Percentiles rank a stretch among this genome's conserved stretches.
phyloP scores from a whole-genome alignment of 2,797 vertebrate genomes.

The Myripristis jacobus region DNA sequence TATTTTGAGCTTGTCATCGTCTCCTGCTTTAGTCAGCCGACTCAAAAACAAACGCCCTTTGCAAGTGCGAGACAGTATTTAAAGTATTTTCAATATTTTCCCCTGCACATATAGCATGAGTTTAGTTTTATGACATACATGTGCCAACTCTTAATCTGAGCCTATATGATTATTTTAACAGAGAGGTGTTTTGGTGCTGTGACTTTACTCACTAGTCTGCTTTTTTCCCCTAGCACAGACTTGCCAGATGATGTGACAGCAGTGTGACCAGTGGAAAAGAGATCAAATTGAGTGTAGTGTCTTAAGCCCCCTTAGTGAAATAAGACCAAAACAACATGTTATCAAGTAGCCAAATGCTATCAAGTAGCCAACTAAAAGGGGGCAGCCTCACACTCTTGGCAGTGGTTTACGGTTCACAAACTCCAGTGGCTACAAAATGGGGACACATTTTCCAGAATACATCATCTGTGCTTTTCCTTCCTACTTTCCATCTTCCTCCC shows the following conservation, averaged over 20 bases:
- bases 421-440: slow-evolving; percentile 7
- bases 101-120: no score
- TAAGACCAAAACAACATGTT: slow-evolving; percentile 50
- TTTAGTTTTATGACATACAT: not conserved
- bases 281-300: slow-evolving; percentile 32
- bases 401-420: not conserved
- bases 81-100: no score
- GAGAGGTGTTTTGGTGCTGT: not conserved
- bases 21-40: not conserved
- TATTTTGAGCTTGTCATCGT: not conserved
- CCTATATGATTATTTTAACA: not conserved
- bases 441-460: slow-evolving; percentile 57
- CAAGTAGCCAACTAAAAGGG: slow-evolving; percentile 19
- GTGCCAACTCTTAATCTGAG: slow-evolving; percentile 14
- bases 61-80: not conserved
- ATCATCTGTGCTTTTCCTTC: slow-evolving; percentile 22
- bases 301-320: slow-evolving; percentile 26
- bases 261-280: slow-evolving; percentile 47
- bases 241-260: slow-evolving; percentile 31
- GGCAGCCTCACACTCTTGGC: slow-evolving; percentile 15
- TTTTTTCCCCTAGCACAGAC: slow-evolving; percentile 22
- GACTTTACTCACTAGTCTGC: slow-evolving; percentile 33
- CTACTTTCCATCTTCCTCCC: slow-evolving; percentile 29
- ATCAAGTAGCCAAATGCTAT: slow-evolving; percentile 42
- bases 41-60: not conserved